Evolutionary conservation across 2,797 vertebrate genomes (phyloP).

Genomic region (Poeciliopsis infans): DNA sequence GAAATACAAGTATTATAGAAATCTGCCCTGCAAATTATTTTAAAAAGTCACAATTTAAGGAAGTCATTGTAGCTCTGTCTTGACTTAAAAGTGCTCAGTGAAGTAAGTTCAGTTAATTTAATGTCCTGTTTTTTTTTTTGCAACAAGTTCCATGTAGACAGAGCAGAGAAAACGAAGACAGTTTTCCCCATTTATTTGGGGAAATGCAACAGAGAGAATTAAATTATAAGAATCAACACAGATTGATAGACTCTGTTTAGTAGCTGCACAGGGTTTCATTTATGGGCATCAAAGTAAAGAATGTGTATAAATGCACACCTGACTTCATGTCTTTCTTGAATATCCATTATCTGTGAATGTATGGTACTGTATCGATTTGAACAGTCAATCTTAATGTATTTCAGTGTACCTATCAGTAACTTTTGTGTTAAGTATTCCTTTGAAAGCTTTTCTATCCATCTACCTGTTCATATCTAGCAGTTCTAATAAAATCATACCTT

Average conservation of each 20-base stretch:
- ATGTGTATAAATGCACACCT: neutral
- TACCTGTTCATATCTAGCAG: neutral
- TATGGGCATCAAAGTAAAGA: neutral
- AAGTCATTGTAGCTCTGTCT: no score
- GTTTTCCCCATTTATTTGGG: no score
- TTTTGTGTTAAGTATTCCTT: neutral
- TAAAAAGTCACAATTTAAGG: no score
- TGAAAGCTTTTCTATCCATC: neutral
- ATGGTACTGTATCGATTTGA: neutral
- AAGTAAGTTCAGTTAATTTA: no score
- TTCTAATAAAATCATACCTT: constrained; percentile 1
- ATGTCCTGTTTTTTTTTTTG: no score
- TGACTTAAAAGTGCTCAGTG: no score
- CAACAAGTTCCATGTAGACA: no score
- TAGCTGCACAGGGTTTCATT: neutral
- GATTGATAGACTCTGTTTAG: neutral
- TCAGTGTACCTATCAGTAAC: neutral
- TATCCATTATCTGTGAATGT: neutral
- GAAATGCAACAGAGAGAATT: no score
- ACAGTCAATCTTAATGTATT: neutral
- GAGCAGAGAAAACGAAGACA: no score
- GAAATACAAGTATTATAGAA: no score
- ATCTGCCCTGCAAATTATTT: no score
- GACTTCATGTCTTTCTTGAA: neutral
- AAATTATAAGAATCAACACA: neutral